Base-by-base conservation (phyloP, 2,113 vertebrate species). In the Dascyllus trimaculatus region DNA sequence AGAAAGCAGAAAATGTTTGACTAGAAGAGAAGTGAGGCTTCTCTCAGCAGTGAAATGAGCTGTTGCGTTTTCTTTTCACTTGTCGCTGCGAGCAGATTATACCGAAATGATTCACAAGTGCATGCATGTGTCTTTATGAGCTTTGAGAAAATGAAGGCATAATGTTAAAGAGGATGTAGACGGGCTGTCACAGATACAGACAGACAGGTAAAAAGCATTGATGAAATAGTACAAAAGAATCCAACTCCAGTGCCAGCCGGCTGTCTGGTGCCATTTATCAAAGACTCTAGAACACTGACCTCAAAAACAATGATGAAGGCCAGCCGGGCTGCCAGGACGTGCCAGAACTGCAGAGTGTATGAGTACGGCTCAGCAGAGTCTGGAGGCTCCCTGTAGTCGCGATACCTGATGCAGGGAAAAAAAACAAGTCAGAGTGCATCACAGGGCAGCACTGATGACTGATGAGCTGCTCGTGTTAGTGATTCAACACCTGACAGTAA, bases 231-330 rank as follows among this genome's bases (percentile, higher is more conserved):
- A 18, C 24, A 15, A 43, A 69, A 11, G 2, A 62, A 48, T 75
- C 52, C 40, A 75, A 19, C 70, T 71, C 19, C 45, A 66, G 48
- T 21, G 5, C 21, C 32, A 25, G 48, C 19, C 57, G 8, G 13
- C 59, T 67, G 48, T 60, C 32, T 54, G 13, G 3, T 64, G 40
- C 78, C 29, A 45, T 80, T 52, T 61, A 38, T 85, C 40, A 48
- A 32, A 19, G 49, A 43, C 17, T 58, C 17, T 19, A 74, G 80
- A 66, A 67, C 56, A 65, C 93, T 89, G 80, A 99, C 98, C 96
- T 99, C 98, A 85, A 99, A 99, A 0, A 99, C 97, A 25, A 99
- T 98, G 60, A 99, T 99, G 90, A 99, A 99, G 74, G 97, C 97
- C 82, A 99, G 63, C 3, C 97, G 95, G 0, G 97, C 98, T 49